phyloP scores from a whole-genome alignment of 2,888 invertebrate species.

The Drosophila suboccidentalis region DNA sequence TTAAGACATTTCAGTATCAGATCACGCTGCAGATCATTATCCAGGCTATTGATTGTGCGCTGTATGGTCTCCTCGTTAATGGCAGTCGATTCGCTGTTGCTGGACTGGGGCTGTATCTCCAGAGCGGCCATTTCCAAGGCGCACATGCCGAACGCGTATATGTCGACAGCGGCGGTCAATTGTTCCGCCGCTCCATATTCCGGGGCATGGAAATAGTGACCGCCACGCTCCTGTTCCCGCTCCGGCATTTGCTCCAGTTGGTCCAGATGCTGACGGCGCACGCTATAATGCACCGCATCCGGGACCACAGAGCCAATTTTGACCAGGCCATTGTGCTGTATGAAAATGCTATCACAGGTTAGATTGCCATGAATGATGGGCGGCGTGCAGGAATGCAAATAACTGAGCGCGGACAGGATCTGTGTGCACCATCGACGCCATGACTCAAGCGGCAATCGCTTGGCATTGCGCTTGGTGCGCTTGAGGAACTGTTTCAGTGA shows the following conservation, averaged over 20 bases:
- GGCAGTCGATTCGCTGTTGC: conserved; percentile 91
- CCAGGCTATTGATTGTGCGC: conserved; percentile 96
- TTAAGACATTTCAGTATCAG: conserved; percentile 97
- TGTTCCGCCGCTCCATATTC: conserved; percentile 92
- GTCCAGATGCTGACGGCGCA: conserved; percentile 92
- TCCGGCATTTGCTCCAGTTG: conserved; percentile 83
- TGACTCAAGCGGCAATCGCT: conserved; percentile 96
- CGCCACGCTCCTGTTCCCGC: conserved; percentile 87
- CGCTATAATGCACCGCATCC: conserved; percentile 99
- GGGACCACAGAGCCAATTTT: conserved; percentile 99
- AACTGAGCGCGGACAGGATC: conserved; percentile 99
- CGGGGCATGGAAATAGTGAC: conserved; percentile 97
- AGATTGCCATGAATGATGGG: conserved; percentile 99
- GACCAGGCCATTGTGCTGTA: conserved; percentile 99
- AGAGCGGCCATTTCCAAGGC: conserved; percentile 99
- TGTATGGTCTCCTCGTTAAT: conserved; percentile 97
- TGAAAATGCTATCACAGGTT: conserved; percentile 99
- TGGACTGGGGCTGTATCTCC: conserved; percentile 93
- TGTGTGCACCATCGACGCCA: conserved; percentile 99
- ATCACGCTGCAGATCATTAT: conserved; percentile 96
- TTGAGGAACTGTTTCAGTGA: conserved; percentile 99
- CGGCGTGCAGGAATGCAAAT: conserved; percentile 99
- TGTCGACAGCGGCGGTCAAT: conserved; percentile 96
- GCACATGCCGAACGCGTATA: conserved; percentile 99
- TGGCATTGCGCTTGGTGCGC: conserved; percentile 97